Evolutionary conservation across 2,888 invertebrate genomes (phyloP), one percentile per base, ranked within the genome.

Genomic region (Tinea semifulvella): DNA sequence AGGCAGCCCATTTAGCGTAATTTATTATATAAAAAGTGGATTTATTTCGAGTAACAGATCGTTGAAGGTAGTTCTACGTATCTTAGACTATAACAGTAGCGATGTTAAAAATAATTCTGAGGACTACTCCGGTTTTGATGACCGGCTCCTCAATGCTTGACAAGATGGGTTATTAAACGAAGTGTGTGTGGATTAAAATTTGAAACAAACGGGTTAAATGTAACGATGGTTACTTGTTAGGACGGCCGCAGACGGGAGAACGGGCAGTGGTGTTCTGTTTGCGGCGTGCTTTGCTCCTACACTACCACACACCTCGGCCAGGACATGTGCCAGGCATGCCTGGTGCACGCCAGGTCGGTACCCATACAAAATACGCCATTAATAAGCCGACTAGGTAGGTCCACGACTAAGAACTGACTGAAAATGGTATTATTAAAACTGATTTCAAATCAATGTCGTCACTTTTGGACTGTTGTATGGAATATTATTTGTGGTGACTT

Each of bases 311-410:
- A 79, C 73, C 79, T 80, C 67, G 71, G 80, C 56, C 82, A 82
- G 59, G 79, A 73, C 70, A 68, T 82, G 67, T 82, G 82, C 60
- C 81, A 79, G 76, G 79, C 81, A 63, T 82, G 82, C 79, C 79
- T 81, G 73, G 79, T 77, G 79, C 82, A 82, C 76, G 79, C 80
- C 80, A 82, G 82, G 82, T 82, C 79, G 76, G 81, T 81, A 81
- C 51, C 49, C 46, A 53, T 14, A 19, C 18, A 22, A 7, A 7
- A 7, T 31, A 31, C 13, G 14, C 31, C n/a, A n/a, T n/a, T n/a
- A n/a, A n/a, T n/a, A n/a, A n/a, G n/a, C n/a, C n/a, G n/a, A n/a
- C n/a, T n/a, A n/a, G n/a, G n/a, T n/a, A n/a, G n/a, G n/a, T n/a
- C n/a, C n/a, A n/a, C n/a, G n/a, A n/a, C n/a, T n/a, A n/a, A n/a